Conservation (phyloP, 2,888 invertebrate genomes). For the Bruchidius siliquastri region DNA sequence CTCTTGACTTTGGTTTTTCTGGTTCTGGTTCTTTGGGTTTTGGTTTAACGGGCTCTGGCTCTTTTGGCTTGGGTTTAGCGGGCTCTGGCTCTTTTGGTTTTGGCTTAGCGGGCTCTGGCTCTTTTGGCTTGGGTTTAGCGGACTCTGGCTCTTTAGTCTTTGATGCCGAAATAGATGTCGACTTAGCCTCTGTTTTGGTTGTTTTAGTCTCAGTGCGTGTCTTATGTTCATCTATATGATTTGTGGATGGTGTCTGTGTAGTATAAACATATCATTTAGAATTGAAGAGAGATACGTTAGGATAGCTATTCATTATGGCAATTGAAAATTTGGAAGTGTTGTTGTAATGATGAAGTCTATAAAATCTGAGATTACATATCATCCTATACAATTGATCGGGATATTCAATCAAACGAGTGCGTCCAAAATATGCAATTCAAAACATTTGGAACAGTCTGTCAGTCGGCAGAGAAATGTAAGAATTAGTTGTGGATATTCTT, state of each 20-base stretch:
- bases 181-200: constrained; percentile 22
- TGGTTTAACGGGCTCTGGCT: constrained; percentile 37
- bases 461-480: too few species aligned
- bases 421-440: too few species aligned
- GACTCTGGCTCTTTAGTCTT: constrained; percentile 36
- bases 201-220: constrained; percentile 16
- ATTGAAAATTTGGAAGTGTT: not conserved
- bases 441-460: too few species aligned
- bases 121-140: constrained; percentile 29
- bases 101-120: constrained; percentile 13
- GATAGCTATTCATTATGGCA: not conserved
- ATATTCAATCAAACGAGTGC: too few species aligned
- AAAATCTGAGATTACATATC: too few species aligned
- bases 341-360: too few species aligned
- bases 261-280: not conserved
- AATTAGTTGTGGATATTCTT: too few species aligned
- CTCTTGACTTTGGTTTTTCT: constrained; percentile 16
- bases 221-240: constrained; percentile 25
- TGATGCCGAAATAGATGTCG: too few species aligned
- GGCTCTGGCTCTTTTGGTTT: constrained; percentile 11
- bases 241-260: constrained; percentile 27
- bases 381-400: too few species aligned
- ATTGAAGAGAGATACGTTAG: not conserved
- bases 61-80: constrained; percentile 21
- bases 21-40: constrained; percentile 24